phyloP scores from a whole-genome alignment of 2,113 vertebrate genomes.

The Trematocara macrostoma region DNA sequence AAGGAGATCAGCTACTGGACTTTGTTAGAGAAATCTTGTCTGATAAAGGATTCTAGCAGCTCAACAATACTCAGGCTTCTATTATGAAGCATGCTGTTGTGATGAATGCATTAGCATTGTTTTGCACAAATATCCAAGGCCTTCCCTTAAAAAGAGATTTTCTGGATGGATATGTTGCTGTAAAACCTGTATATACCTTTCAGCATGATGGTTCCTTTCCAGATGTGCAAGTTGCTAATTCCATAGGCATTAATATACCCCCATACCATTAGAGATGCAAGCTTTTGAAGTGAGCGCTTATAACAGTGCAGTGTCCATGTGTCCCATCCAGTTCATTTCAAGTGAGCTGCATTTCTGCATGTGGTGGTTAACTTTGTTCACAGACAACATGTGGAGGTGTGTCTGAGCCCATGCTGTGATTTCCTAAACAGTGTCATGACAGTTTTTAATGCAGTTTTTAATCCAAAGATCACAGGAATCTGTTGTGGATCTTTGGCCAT shows the following conservation, averaged over 20 bases:
- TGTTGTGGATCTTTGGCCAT: neutral
- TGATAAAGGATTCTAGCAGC: neutral
- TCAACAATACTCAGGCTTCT: neutral
- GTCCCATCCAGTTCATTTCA: neutral
- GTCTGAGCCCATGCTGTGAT: neutral
- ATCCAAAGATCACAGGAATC: neutral
- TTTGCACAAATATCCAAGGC: too few relatives aligned
- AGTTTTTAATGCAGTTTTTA: neutral
- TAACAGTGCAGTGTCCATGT: neutral
- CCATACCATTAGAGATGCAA: neutral
- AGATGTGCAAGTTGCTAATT: neutral
- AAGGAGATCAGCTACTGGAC: too few relatives aligned
- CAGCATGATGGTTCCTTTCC: too few relatives aligned
- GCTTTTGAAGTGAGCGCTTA: fast-evolving
- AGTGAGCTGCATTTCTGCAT: neutral
- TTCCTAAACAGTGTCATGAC: fast-evolving
- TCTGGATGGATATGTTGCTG: too few relatives aligned
- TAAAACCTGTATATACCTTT: too few relatives aligned
- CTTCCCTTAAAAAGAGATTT: too few relatives aligned
- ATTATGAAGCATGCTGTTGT: too few relatives aligned
- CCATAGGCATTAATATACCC: neutral
- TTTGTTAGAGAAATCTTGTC: too few relatives aligned
- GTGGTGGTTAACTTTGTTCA: neutral
- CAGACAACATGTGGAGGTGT: neutral
- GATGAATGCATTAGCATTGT: too few relatives aligned